These are phyloP conservation scores for Cricetomys ansorgei DNA, from an alignment of 2,113 vertebrate species.

Conservation along the genomic window DNA sequence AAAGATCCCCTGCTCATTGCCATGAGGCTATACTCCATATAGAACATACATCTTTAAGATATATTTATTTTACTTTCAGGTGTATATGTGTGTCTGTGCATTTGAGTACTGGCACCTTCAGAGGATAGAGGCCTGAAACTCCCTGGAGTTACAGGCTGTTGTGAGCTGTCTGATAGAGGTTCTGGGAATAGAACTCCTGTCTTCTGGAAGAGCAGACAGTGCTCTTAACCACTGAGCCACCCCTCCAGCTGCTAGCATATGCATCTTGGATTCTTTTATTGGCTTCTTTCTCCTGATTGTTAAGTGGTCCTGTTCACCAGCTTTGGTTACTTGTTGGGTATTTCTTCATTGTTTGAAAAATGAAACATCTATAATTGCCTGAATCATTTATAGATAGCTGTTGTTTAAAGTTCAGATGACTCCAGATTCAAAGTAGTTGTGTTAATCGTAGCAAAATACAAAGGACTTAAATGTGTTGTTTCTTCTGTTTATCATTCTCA, in stretches of 20 bases:
- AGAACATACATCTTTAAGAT: background rate
- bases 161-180: background rate
- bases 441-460: background rate
- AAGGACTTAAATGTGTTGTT: slow-evolving; percentile 12
- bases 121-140: background rate
- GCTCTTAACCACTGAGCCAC: background rate
- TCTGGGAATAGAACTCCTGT: background rate
- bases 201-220: background rate
- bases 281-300: background rate
- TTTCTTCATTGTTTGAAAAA: slow-evolving; percentile 40
- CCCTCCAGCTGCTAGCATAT: background rate
- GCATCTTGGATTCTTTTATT: background rate
- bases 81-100: background rate
- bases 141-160: background rate
- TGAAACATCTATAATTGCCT: background rate
- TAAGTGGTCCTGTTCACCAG: background rate
- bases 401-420: background rate
- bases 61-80: background rate
- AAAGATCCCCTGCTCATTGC: background rate
- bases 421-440: background rate
- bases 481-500: slow-evolving; percentile 32
- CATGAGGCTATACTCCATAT: background rate
- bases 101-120: background rate
- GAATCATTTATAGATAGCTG: background rate
- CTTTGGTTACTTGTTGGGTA: background rate